A percentile compares a stretch with the other conserved stretches of the same genome.
Evolutionary conservation across 2,888 invertebrate genomes (phyloP).

Genomic region (Chymomyza amoena): DNA sequence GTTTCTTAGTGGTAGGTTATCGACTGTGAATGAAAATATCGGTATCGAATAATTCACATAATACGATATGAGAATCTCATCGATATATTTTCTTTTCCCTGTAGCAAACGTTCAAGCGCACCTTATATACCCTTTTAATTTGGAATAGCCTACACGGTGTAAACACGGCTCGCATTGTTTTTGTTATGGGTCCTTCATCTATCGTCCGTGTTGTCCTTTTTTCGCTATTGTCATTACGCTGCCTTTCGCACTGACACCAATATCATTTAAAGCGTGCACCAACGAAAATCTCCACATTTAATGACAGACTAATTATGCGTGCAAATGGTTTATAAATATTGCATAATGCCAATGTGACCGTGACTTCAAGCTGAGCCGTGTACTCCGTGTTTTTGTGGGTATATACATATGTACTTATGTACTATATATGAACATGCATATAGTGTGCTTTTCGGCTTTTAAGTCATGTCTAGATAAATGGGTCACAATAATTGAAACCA

Average conservation of each 20-base stretch:
- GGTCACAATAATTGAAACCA: too few relatives aligned
- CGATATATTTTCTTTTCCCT: too few relatives aligned
- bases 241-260: constrained; percentile 7
- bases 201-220: not conserved
- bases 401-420: constrained; percentile 4
- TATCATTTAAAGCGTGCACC: constrained; percentile 13
- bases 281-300: constrained; percentile 70
- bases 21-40: too few relatives aligned
- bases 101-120: too few relatives aligned
- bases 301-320: constrained; percentile 78
- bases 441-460: constrained; percentile 47
- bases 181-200: not conserved
- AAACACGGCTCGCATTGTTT: too few relatives aligned
- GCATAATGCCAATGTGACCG: constrained; percentile 55
- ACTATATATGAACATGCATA: not conserved
- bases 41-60: too few relatives aligned
- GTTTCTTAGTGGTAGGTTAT: too few relatives aligned
- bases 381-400: not conserved
- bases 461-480: constrained; percentile 22
- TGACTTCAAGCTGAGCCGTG: constrained; percentile 35
- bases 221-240: not conserved
- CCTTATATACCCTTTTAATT: too few relatives aligned
- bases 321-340: constrained; percentile 78
- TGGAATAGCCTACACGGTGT: too few relatives aligned
- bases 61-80: too few relatives aligned